Evolutionary conservation across 2,888 invertebrate genomes (phyloP), one percentile per base, ranked within the genome.

Genomic region (Bursaphelenchus okinawaensis): DNA sequence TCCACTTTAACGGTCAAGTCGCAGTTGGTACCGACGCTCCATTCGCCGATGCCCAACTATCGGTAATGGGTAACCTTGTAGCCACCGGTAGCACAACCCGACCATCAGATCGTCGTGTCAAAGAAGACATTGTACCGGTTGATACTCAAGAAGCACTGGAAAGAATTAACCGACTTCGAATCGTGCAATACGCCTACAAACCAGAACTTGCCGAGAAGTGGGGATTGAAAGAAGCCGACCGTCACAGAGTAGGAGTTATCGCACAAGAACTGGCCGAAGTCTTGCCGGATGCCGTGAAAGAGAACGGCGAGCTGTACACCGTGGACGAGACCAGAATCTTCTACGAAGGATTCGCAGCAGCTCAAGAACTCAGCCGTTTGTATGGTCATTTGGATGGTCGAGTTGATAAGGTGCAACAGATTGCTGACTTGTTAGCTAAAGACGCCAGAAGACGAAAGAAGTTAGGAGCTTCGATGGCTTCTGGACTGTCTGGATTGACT

Each of bases 321-420:
- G 95, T 96, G n/a, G 95, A 98, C 83, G 96, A 96, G 88, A 95
- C 95, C 82, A 89, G 96, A 24, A 92, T 98, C 79, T 93, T 93
- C 84, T 95, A 96, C 93, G 96, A 98, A 83, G 96, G 93, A 82
- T 89, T 96, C 12, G 95, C 96, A 0, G 96, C 96, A 0, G 95
- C 96, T 0, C 95, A 96, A 83, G 95, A 96, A 84, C 85, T 96
- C 63, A 93, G 92, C 85, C 93, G 93, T 84, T 91, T 96, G 56
- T 95, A 95, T 0, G 93, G 92, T 52, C 91, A 93, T 83, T 86
- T 96, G 75, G 94, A 94, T 84, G 91, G 90, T 31, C 88, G 95
- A 75, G 93, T 98, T 73, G 92, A 93, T 82, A 91, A 94, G 83
- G 86, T 96, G 72, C 96, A 96, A 83, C 88, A 89, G 72, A 83